phyloP scores from a whole-genome alignment of 1,140 invertebrate species.

The Drosophila pandora region DNA sequence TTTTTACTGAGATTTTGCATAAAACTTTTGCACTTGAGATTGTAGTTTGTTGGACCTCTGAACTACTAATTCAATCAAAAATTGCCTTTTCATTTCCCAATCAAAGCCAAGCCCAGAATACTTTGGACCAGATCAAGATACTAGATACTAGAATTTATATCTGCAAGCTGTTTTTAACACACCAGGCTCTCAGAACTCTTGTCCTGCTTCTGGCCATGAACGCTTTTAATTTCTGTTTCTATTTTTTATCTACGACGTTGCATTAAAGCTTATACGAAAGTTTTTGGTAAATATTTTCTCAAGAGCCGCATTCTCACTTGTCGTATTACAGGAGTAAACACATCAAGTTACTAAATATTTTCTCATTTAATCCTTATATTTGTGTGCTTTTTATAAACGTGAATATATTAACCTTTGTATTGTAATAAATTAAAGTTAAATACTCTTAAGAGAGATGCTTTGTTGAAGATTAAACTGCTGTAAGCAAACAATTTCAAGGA shows the following conservation, averaged over 20 bases:
- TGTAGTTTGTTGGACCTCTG: slow-evolving; percentile 32
- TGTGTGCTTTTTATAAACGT: slow-evolving; percentile 16
- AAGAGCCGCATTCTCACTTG: slow-evolving; percentile 40
- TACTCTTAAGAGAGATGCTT: not conserved
- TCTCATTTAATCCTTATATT: slow-evolving; percentile 15
- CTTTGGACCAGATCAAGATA: not conserved
- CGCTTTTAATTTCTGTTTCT: slow-evolving; percentile 22
- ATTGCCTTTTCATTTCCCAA: slow-evolving; percentile 39
- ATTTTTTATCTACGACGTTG: slow-evolving; percentile 14
- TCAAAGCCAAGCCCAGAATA: slow-evolving; percentile 23
- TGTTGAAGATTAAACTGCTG: slow-evolving; percentile 5
- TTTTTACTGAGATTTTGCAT: slow-evolving; percentile 28
- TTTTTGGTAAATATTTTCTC: slow-evolving; percentile 52
- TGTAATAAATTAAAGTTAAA: slow-evolving; percentile 14
- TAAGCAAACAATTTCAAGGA: slow-evolving; percentile 40
- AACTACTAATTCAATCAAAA: slow-evolving; percentile 36
- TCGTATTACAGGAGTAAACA: slow-evolving; percentile 53
- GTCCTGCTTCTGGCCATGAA: slow-evolving; percentile 6
- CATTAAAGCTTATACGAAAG: slow-evolving; percentile 29
- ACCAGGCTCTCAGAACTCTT: slow-evolving; percentile 24
- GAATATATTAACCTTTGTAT: slow-evolving; percentile 13
- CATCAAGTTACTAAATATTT: slow-evolving; percentile 49
- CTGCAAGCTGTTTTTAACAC: not conserved
- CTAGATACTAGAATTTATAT: slow-evolving; percentile 6
- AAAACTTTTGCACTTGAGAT: slow-evolving; percentile 15